Evolutionary conservation across 2,113 vertebrate species (phyloP).

Genomic region (Martes martes): DNA sequence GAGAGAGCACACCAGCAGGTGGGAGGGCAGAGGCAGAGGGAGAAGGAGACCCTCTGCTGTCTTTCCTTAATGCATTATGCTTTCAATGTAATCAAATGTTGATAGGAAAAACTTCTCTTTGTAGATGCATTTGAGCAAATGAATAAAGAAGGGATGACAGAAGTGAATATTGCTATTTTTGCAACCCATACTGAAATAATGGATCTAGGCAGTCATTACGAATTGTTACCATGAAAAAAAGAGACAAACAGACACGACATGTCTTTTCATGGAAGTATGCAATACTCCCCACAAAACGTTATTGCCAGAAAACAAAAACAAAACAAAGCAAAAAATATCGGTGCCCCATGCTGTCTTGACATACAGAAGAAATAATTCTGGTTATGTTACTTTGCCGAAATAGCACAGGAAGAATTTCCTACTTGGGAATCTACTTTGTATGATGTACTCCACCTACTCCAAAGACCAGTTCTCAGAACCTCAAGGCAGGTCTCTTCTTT

Average conservation of each 20-base stretch:
- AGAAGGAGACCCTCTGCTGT: no score
- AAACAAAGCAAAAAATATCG: background rate
- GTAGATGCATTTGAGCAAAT: background rate
- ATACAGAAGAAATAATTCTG: background rate
- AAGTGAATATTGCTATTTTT: background rate
- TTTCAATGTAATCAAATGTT: no score
- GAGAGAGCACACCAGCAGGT: no score
- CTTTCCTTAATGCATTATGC: no score
- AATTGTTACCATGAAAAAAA: background rate
- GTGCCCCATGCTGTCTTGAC: fast-evolving
- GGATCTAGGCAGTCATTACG: background rate
- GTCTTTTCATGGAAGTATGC: background rate
- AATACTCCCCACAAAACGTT: background rate
- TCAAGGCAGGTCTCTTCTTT: background rate
- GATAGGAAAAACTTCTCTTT: background rate
- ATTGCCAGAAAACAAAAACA: background rate
- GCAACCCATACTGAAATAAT: background rate
- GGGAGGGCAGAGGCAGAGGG: no score
- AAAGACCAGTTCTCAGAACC: background rate
- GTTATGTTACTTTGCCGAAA: background rate
- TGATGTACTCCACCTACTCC: background rate
- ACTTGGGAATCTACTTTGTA: background rate
- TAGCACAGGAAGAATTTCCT: background rate
- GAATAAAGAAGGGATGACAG: background rate
- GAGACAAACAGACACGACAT: background rate